Base-by-base conservation (phyloP, 2,797 vertebrate species). In the Columba guinea region DNA sequence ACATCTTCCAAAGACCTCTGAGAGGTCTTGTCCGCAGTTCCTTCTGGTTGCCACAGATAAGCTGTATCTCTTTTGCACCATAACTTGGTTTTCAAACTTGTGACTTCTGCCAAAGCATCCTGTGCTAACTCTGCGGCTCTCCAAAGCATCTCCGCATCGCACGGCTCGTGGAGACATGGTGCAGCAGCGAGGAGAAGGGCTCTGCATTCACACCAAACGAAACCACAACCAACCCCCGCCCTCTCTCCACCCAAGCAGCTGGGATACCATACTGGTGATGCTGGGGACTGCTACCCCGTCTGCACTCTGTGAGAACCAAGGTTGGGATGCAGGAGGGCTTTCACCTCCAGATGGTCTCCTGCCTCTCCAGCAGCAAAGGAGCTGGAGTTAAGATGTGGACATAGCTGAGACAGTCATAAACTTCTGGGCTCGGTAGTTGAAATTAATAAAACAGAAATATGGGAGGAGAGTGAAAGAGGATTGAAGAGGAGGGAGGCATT, bases 161-260 rank as follows among this genome's bases (percentile, higher is more conserved):
- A 13, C 0, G 5, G 35, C 35, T 62, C 2, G 0, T 16, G 30
- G 41, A 41, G 52, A 30, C 32, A 28, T 9, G 13, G 30, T 41
- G 30, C 44, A 32, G 23, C 8, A 9, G 24, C 1, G 12, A 73
- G 44, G 27, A 63, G 16, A 21, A 28, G 34, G 51, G 51, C 20
- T 48, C 63, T 59, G 37, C n/a, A 49, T 32, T 32, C 51, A 22
- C n/a, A 16, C 28, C 28, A 28, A 76, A 76, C 0, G 0, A 89
- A 80, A 77, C 49, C 34, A 17, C 46, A 73, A 28, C 27, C 13
- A 63, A 7, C 13, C 37, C 44, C 30, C 62, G 24, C 35, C n/a
- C 28, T 83, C n/a, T 6, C 63, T 79, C n/a, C 48, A 56, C 37
- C 53, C 34, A n/a, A 52, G 23, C 7, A 53, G 48, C 19, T 22